Evolutionary conservation across 2,113 vertebrate genomes (phyloP).

Genomic region (Calidris pygmaea): DNA sequence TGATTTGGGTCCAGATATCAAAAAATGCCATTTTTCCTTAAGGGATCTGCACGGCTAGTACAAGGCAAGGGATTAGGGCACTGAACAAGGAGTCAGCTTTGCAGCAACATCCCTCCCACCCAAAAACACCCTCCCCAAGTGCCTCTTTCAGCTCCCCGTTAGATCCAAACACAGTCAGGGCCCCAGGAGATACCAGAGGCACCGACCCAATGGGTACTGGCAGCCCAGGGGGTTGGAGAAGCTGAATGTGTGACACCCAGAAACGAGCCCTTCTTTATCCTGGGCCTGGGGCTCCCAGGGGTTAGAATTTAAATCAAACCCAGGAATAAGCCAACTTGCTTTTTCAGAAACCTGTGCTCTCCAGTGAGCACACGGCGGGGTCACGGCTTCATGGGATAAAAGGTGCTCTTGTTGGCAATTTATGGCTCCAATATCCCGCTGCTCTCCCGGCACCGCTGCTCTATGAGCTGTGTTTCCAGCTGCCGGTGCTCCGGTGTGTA

Average conservation of each 20-base stretch:
- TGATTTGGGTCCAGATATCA: fast-evolving
- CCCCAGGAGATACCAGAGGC: background rate
- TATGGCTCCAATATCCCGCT: background rate
- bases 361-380: background rate
- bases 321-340: background rate
- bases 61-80: background rate
- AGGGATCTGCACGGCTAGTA: background rate
- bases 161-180: background rate
- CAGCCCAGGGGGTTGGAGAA: background rate
- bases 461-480: background rate
- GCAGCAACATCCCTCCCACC: background rate
- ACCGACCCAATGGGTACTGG: fast-evolving
- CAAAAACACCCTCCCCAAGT: background rate
- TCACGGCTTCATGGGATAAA: background rate
- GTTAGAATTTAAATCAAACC: background rate
- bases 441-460: background rate
- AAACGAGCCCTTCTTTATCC: background rate
- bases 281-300: background rate
- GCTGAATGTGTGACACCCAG: fast-evolving
- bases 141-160: background rate
- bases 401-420: background rate
- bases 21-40: background rate
- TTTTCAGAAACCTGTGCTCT: background rate
- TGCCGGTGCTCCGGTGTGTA: fast-evolving
- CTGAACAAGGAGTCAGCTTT: background rate